Base-by-base conservation (phyloP, 2,797 vertebrate genomes). In the Poecile montanus region DNA sequence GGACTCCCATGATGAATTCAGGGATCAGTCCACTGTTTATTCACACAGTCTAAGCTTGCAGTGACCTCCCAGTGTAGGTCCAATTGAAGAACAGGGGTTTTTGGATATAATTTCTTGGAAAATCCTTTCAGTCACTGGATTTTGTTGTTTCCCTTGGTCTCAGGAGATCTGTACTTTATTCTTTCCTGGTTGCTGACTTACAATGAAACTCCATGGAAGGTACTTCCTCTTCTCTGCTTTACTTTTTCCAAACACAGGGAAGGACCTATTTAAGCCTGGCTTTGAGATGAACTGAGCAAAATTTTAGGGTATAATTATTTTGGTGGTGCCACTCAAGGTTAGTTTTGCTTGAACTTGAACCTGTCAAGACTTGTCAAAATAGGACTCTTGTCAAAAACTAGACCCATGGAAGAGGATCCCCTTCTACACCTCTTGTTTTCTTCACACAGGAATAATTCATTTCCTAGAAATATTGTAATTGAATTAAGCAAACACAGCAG, bases 391-490 rank as follows among this genome's bases (percentile, higher is more conserved):
- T 30, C 50, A 80, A 10, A 51, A 68, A 6, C 5, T 29, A 40
- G 32, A 73, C 20, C 48, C 18, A 13, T 5, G 44, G 36, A 81
- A 78, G 21, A 78, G 8, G 20, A 51, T 17, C 11, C 4, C 3
- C 6, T 75, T 58, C 36, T 60, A 16, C 13, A 71, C 50, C 47
- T 4, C 1, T 34, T 63, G 2, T 23, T 81, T 91, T 74, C 47
- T 62, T 89, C 50, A 22, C 61, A 30, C 16, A 67, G 34, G 9
- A 20, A 38, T 38, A 88, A 79, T 53, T 85, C 1, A 77, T 63
- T 86, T 92, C 57, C 56, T 79, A 76, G 81, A 90, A 95, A 91
- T 77, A 76, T 4, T 74, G 53, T 57, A 88, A 89, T 17, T 84
- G 56, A 88, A 58, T 82, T 87, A 79, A 70, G 50, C 60, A 77